Evolutionary conservation across 2,113 vertebrate genomes (phyloP).

Genomic region (Cromileptes altivelis): DNA sequence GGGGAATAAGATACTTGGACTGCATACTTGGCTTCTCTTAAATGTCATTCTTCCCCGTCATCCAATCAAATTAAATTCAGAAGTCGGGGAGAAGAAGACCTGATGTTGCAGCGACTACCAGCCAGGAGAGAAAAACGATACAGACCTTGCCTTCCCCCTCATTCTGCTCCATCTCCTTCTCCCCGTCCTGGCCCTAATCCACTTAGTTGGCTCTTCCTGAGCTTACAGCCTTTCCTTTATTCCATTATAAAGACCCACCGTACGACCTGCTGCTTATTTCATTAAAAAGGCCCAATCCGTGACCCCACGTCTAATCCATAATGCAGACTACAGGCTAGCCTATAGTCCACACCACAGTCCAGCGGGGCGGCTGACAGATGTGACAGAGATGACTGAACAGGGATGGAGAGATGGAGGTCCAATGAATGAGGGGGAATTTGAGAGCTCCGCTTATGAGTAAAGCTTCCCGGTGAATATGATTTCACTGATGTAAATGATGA

Average conservation of each 20-base stretch:
- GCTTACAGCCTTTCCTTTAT: constrained; percentile 80
- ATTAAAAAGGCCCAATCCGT: constrained; percentile 79
- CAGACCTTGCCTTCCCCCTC: constrained; percentile 65
- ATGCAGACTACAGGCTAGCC: constrained; percentile 58
- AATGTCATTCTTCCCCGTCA: constrained; percentile 66
- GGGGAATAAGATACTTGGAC: constrained; percentile 42
- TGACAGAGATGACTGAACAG: constrained; percentile 31
- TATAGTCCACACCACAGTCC: constrained; percentile 46
- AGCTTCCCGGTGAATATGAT: constrained; percentile 74
- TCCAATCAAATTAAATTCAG: constrained; percentile 75
- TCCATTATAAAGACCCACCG: constrained; percentile 82
- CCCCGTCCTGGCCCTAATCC: constrained; percentile 79
- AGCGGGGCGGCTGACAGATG: constrained; percentile 71
- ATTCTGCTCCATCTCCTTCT: constrained; percentile 72
- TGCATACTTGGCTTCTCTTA: constrained; percentile 50
- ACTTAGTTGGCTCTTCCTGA: constrained; percentile 83
- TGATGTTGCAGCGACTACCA: constrained; percentile 68
- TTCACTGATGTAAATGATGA: constrained; percentile 79
- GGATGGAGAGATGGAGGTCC: constrained; percentile 43
- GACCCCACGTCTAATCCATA: constrained; percentile 76
- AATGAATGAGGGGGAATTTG: constrained; percentile 64
- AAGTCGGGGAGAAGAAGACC: constrained; percentile 53
- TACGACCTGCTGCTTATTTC: constrained; percentile 82
- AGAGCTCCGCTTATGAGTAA: constrained; percentile 63
- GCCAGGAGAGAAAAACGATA: constrained; percentile 66